Conservation (phyloP, 2,113 vertebrate species). For the Pristiophorus japonicus region DNA sequence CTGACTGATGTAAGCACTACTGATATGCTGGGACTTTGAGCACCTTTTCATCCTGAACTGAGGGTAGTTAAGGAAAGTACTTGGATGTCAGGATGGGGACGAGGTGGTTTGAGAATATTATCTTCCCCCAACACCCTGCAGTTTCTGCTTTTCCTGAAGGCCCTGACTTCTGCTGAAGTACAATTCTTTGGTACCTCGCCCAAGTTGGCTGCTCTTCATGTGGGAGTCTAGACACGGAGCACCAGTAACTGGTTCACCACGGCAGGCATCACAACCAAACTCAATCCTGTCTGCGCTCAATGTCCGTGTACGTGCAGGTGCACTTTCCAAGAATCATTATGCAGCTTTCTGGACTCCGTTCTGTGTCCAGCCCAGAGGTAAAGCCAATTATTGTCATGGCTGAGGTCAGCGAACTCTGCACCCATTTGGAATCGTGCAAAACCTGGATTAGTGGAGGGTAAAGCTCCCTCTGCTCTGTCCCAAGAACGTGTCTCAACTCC, state of each 20-base stretch:
- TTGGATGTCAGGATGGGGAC: neutral
- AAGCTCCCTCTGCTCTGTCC: too few species aligned
- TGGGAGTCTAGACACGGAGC: neutral
- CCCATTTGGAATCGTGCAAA: too few species aligned
- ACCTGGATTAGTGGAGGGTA: too few species aligned
- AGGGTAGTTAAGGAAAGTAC: neutral
- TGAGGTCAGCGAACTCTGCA: too few species aligned
- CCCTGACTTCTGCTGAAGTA: neutral
- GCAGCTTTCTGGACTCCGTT: too few species aligned
- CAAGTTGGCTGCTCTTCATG: neutral
- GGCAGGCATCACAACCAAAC: neutral
- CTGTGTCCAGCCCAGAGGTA: neutral
- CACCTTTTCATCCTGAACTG: neutral
- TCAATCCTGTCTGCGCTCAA: neutral
- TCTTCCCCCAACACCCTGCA: neutral
- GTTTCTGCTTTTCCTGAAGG: neutral
- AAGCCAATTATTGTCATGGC: too few species aligned
- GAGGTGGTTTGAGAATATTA: neutral
- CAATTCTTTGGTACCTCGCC: neutral
- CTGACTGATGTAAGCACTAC: neutral
- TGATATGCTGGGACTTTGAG: neutral
- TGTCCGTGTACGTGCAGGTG: neutral
- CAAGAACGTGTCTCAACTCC: too few species aligned
- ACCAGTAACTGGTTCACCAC: neutral
- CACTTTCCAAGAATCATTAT: neutral